A percentile compares a stretch with the other conserved stretches of the same genome.
Conservation (phyloP, 2,797 vertebrate species). For the Decapterus maruadsi region DNA sequence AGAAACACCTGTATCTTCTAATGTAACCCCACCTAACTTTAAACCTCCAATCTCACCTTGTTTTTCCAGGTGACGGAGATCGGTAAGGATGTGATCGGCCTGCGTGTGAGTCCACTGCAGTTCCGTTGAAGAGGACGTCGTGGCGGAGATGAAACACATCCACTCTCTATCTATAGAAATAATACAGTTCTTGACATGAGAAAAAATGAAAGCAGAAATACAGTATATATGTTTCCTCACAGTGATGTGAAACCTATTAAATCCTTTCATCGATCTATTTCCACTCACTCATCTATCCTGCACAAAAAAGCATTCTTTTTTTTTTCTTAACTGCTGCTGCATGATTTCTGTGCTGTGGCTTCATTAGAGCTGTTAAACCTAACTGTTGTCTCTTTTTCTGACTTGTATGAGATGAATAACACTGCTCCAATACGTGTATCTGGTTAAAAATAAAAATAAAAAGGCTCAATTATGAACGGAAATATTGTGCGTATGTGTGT, state of each 20-base stretch:
- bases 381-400: constrained; percentile 34
- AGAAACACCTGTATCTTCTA: not conserved
- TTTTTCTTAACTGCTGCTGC: constrained; percentile 35
- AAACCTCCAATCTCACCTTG: not conserved
- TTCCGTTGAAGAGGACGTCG: constrained; percentile 88
- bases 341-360: constrained; percentile 53
- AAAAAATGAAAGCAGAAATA: constrained; percentile 38
- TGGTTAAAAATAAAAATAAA: constrained; percentile 52
- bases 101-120: constrained; percentile 96
- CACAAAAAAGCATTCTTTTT: constrained; percentile 40
- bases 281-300: constrained; percentile 19
- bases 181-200: constrained; percentile 17
- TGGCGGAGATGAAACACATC: constrained; percentile 35
- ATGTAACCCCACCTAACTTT: not conserved
- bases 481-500: not conserved
- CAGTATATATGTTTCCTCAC: constrained; percentile 38
- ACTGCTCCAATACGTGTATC: constrained; percentile 37
- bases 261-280: constrained; percentile 39
- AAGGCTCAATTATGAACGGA: not conserved
- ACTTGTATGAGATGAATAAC: constrained; percentile 40
- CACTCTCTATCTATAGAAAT: constrained; percentile 35
- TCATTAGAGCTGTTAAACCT: constrained; percentile 38
- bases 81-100: constrained; percentile 95
- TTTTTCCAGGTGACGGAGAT: constrained; percentile 92
- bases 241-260: constrained; percentile 46